These are phyloP conservation scores for Sus cebifrons DNA, from an alignment of 2,797 vertebrate species.

Conservation along the genomic window DNA sequence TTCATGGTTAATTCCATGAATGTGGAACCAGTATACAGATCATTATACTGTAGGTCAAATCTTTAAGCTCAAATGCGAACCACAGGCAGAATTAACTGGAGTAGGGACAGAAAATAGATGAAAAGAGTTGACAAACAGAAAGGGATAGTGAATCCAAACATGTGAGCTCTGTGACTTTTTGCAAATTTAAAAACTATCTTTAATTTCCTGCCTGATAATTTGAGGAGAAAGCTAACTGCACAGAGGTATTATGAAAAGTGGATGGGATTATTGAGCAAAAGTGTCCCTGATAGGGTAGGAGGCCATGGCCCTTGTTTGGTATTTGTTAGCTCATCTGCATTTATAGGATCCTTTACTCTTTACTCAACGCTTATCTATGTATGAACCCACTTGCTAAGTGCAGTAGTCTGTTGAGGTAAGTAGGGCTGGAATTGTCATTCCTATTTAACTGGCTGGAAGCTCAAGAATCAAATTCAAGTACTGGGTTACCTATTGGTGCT, in stretches of 20 bases:
- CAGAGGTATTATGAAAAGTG: background rate
- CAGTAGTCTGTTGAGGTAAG: background rate
- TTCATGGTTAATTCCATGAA: background rate
- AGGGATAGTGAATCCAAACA: background rate
- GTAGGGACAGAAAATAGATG: background rate
- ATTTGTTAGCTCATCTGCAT: background rate
- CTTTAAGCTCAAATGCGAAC: background rate
- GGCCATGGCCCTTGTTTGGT: background rate
- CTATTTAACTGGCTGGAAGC: background rate
- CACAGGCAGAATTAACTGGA: background rate
- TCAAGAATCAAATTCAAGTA: background rate
- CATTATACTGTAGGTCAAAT: background rate
- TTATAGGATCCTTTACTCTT: background rate
- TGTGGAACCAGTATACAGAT: background rate
- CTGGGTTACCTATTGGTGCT: background rate
- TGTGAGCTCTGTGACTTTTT: background rate
- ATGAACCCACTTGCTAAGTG: background rate
- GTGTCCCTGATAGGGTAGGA: too few relatives aligned
- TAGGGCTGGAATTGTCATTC: background rate
- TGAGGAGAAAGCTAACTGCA: background rate
- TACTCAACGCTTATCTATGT: background rate
- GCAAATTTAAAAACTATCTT: background rate
- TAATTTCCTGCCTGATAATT: background rate
- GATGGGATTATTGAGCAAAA: background rate
- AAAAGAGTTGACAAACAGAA: background rate